A percentile compares a stretch with the other conserved stretches of the same genome.
phyloP scores from a whole-genome alignment of 2,888 invertebrate species.

The Endotricha flammealis region DNA sequence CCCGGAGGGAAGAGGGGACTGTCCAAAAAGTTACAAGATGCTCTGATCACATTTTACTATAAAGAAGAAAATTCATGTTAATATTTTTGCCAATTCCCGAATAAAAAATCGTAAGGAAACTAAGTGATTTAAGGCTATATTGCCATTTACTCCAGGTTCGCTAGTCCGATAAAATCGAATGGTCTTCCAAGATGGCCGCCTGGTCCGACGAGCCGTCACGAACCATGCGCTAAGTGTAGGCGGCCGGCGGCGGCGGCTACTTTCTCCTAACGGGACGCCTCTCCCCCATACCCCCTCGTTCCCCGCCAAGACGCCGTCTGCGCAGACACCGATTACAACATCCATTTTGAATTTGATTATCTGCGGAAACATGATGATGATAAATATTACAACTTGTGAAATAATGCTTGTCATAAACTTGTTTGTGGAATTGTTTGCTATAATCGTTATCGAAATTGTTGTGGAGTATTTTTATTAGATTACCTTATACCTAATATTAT shows the following conservation, averaged over 20 bases:
- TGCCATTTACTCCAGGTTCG: constrained; percentile 25
- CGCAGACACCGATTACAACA: constrained; percentile 53
- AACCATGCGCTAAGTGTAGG: constrained; percentile 58
- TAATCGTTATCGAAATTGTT: constrained; percentile 13
- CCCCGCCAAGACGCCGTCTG: constrained; percentile 26
- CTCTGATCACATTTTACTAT: too few relatives aligned
- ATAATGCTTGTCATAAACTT: constrained; percentile 33
- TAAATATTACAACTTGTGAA: constrained; percentile 41
- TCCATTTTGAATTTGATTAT: constrained; percentile 60
- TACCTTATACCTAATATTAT: too few relatives aligned
- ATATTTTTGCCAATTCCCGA: too few relatives aligned
- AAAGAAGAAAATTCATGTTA: too few relatives aligned
- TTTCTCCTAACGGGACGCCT: constrained; percentile 75
- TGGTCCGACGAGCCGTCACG: constrained; percentile 51
- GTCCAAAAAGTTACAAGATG: too few relatives aligned
- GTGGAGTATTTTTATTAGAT: too few relatives aligned
- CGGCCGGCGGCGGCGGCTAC: too few relatives aligned
- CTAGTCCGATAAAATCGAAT: constrained; percentile 48
- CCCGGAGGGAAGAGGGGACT: too few relatives aligned
- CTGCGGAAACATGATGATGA: constrained; percentile 48
- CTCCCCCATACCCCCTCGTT: constrained; percentile 30
- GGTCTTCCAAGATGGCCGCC: constrained; percentile 46
- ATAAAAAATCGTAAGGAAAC: too few relatives aligned
- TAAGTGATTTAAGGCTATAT: too few relatives aligned
- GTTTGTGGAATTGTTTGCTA: constrained; percentile 25